Evolutionary conservation across 2,797 vertebrate species (phyloP).

Genomic region (Chelon labrosus): DNA sequence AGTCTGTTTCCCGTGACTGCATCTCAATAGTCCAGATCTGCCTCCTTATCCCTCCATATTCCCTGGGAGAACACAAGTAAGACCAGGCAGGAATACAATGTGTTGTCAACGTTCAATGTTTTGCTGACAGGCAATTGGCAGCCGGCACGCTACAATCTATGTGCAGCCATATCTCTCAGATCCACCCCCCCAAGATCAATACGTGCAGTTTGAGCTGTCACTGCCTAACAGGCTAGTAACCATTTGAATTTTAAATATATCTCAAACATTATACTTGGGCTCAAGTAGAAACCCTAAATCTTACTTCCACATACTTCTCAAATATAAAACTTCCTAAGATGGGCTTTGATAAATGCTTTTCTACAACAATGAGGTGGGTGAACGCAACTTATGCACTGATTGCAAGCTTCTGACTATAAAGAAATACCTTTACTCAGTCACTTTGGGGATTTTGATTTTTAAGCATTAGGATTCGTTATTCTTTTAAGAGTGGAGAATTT

Average conservation of each 20-base stretch:
- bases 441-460: not conserved
- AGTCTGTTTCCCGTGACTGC: constrained; percentile 77
- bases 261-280: constrained; percentile 9
- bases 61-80: constrained; percentile 47
- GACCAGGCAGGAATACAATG: constrained; percentile 21
- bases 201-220: constrained; percentile 2
- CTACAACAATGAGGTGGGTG: not conserved
- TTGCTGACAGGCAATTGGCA: constrained; percentile 49
- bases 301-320: not conserved
- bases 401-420: not conserved
- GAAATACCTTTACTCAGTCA: not conserved
- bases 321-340: not conserved
- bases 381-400: not conserved
- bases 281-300: constrained; percentile 7
- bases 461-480: not conserved
- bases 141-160: constrained; percentile 16
- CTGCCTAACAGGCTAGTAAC: constrained; percentile 4
- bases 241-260: constrained; percentile 20
- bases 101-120: constrained; percentile 28
- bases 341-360: not conserved
- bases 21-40: constrained; percentile 76
- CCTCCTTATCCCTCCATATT: constrained; percentile 60
- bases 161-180: constrained; percentile 27
- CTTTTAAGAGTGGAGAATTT: not conserved
- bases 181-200: constrained; percentile 21